Percentiles rank a stretch among this genome's conserved stretches.
Conservation (phyloP, 2,797 vertebrate species). For the Bovichtus variegatus region DNA sequence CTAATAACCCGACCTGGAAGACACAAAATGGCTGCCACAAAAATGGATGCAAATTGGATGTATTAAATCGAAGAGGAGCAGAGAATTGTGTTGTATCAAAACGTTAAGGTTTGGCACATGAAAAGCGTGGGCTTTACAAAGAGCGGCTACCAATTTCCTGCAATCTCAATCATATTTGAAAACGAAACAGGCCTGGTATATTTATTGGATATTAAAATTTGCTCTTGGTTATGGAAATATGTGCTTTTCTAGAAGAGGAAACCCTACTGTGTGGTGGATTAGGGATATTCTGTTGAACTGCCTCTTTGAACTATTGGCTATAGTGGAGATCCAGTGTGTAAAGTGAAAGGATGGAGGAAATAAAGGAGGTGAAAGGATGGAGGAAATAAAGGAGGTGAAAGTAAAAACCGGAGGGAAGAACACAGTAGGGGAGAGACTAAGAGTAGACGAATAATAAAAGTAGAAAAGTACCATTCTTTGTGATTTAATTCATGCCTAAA, state of each 20-base stretch:
- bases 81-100: not conserved
- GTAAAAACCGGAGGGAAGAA: constrained; percentile 10
- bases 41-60: constrained; percentile 3
- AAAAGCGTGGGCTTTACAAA: not conserved
- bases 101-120: constrained; percentile 1
- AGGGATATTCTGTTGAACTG: constrained; percentile 49
- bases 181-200: constrained; percentile 35
- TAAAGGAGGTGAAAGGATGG: constrained; percentile 32
- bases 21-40: not conserved
- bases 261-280: constrained; percentile 47
- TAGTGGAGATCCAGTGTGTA: constrained; percentile 32
- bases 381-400: constrained; percentile 26
- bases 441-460: constrained; percentile 10
- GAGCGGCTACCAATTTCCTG: not conserved
- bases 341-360: not conserved
- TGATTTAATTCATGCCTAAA: constrained; percentile 43
- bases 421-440: constrained; percentile 2
- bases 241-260: constrained; percentile 24
- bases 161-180: constrained; percentile 2
- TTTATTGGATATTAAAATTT: constrained; percentile 50
- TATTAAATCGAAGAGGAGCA: constrained; percentile 14
- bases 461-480: not conserved
- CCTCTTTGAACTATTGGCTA: constrained; percentile 57
- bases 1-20: constrained; percentile 11
- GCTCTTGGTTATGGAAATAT: constrained; percentile 52